Conservation (phyloP, 2,888 invertebrate species). For the Cosmia pyralina region DNA sequence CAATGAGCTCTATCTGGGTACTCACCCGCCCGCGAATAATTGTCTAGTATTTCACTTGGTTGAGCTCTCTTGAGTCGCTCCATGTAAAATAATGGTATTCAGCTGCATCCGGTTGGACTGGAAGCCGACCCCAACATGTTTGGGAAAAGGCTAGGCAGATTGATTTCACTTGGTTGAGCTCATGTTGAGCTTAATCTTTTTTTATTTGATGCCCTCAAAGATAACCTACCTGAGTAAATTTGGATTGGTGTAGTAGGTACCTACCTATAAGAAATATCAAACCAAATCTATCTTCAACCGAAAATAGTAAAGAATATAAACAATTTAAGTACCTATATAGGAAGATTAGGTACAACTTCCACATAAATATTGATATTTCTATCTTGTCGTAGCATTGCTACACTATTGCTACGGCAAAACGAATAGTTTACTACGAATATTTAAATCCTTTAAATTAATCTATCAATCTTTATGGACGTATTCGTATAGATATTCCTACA, state of each 20-base stretch:
- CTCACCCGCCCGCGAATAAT: background rate
- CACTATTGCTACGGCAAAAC: background rate
- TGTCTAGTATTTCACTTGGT: constrained; percentile 6
- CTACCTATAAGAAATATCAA: background rate
- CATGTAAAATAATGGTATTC: too few relatives aligned
- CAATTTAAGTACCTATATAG: background rate
- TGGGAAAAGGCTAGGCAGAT: too few relatives aligned
- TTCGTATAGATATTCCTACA: background rate
- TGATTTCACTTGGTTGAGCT: constrained; percentile 9
- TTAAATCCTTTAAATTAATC: background rate
- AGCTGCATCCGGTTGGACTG: too few relatives aligned
- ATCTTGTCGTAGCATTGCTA: too few relatives aligned
- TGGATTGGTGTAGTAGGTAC: background rate
- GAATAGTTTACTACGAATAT: background rate
- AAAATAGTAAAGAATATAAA: background rate
- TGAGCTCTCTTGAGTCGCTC: too few relatives aligned
- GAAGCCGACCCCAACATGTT: too few relatives aligned
- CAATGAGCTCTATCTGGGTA: too few relatives aligned
- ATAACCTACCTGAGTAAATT: background rate
- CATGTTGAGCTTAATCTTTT: too few relatives aligned
- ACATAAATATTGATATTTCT: background rate
- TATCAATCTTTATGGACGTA: background rate
- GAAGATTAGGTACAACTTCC: background rate
- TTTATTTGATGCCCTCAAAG: background rate
- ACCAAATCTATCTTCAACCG: background rate